Evolutionary conservation across 1,140 invertebrate species (phyloP).

Genomic region (Streblospio benedicti): DNA sequence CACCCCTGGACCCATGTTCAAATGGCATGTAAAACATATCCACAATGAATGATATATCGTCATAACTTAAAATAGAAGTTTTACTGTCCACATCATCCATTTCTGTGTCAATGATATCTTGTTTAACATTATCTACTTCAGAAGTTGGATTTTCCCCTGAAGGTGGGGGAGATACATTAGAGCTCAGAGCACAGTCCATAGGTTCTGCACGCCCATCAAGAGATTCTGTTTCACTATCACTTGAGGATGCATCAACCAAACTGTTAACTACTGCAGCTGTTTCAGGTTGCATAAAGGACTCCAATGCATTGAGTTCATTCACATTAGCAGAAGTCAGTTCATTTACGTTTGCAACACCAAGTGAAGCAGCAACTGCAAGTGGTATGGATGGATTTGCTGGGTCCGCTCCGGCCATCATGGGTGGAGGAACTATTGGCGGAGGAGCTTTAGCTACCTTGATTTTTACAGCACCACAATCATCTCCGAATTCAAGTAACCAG

Average conservation of each 20-base stretch:
- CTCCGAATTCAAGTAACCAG: slow-evolving; percentile 87
- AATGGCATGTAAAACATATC: slow-evolving; percentile 96
- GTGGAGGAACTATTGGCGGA: not conserved
- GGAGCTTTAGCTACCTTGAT: not conserved
- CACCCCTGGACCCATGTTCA: slow-evolving; percentile 81
- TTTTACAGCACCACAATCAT: no score
- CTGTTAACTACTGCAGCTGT: no score
- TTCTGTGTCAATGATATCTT: not conserved
- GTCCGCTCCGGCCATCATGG: not conserved
- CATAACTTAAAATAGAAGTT: slow-evolving; percentile 31
- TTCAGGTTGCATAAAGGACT: no score
- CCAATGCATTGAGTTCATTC: not conserved
- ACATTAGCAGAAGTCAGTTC: not conserved
- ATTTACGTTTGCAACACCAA: not conserved
- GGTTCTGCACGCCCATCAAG: no score
- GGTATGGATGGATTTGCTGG: not conserved
- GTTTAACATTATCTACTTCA: not conserved
- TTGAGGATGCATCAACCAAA: no score
- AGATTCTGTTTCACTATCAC: no score
- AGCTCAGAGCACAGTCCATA: no score
- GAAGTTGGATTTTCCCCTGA: not conserved
- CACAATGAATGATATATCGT: slow-evolving; percentile 77
- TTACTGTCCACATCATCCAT: not conserved
- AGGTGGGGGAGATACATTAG: no score
- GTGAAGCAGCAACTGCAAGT: not conserved